Percentiles rank a stretch among this genome's conserved stretches.
phyloP scores from a whole-genome alignment of 2,113 vertebrate species.

The Rhynchomys soricoides region DNA sequence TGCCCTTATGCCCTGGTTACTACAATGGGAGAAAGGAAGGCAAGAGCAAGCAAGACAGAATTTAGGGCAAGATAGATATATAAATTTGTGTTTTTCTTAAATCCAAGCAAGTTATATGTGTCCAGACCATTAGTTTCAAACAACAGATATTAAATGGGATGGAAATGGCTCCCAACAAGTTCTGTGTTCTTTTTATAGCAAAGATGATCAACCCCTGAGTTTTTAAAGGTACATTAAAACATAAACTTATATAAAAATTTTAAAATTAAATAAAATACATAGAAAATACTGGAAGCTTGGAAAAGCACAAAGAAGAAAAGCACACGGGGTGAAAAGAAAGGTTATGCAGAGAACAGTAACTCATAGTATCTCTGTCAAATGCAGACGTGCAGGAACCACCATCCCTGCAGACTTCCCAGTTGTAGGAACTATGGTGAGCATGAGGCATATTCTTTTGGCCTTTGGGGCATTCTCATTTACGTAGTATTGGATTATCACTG shows the following conservation, averaged over 20 bases:
- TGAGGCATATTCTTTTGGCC: background rate
- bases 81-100: slow-evolving; percentile 17
- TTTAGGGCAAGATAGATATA: slow-evolving; percentile 56
- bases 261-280: background rate
- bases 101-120: background rate
- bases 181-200: background rate
- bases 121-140: slow-evolving; percentile 20
- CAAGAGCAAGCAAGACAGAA: slow-evolving; percentile 74
- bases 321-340: background rate
- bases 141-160: background rate
- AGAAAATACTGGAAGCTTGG: background rate
- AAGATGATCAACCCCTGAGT: background rate
- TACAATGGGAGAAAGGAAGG: slow-evolving; percentile 81
- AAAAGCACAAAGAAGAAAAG: background rate
- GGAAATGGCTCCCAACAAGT: background rate
- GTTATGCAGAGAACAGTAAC: background rate
- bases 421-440: background rate
- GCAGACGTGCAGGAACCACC: background rate
- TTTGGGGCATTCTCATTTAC: background rate
- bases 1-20: slow-evolving; percentile 87
- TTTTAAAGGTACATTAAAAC: background rate
- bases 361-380: background rate
- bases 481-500: background rate
- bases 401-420: background rate
- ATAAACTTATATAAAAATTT: no score